A percentile compares a stretch with the other conserved stretches of the same genome.
Conservation (phyloP, 2,113 vertebrate genomes). For the Neogale vison region DNA sequence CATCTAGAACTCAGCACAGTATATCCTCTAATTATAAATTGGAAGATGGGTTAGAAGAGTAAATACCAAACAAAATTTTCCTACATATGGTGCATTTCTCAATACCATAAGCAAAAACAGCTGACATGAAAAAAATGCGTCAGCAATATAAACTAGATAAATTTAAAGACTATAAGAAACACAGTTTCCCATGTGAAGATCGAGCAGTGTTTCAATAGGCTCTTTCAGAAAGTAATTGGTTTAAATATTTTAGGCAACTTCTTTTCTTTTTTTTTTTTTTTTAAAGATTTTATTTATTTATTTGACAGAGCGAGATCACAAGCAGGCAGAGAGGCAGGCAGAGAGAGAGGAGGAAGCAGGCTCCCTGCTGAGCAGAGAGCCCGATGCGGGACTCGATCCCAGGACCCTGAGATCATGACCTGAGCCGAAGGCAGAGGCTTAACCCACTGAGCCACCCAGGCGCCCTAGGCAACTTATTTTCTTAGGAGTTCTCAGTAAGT, state of each 20-base stretch:
- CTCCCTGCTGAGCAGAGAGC: too few species aligned
- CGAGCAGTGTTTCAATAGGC: neutral
- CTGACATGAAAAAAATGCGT: neutral
- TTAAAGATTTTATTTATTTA: too few species aligned
- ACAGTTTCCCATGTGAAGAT: slow-evolving; percentile 22
- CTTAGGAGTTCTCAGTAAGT: neutral
- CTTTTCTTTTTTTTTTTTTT: too few species aligned
- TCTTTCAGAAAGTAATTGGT: slow-evolving; percentile 1
- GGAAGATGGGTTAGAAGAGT: neutral
- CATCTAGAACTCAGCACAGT: neutral
- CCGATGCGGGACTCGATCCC: too few species aligned
- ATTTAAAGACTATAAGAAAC: neutral
- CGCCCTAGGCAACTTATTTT: slow-evolving; percentile 47
- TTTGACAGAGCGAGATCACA: too few species aligned
- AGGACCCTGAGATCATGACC: too few species aligned
- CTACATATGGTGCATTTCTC: neutral
- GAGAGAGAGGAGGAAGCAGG: too few species aligned
- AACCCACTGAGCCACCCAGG: too few species aligned
- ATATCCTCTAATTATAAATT: neutral
- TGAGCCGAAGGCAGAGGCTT: too few species aligned
- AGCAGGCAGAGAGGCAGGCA: too few species aligned
- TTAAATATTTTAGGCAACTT: slow-evolving; percentile 63
- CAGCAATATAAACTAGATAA: neutral
- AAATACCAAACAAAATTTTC: neutral
- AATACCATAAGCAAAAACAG: neutral